Evolutionary conservation across 2,888 invertebrate genomes (phyloP), one percentile per base, ranked within the genome.

Genomic region (Cerastis leucographa): DNA sequence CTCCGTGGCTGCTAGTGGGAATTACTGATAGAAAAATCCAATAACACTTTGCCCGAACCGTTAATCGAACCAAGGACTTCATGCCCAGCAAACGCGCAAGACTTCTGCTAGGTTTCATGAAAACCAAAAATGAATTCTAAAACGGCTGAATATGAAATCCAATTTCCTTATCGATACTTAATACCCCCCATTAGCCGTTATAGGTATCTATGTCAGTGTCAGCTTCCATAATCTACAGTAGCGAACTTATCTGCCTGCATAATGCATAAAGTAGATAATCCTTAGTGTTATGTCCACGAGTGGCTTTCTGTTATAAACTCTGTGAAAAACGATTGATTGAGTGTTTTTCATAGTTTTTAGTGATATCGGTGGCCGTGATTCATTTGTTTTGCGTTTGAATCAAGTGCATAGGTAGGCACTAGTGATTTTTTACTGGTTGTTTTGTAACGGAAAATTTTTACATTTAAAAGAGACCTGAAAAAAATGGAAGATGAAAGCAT

Each of bases 241-340:
- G 73, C 51, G 22, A 29, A 78, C 46, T 78, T 78, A 76, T 74
- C 65, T 70, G 29, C 54, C 61, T 74, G 70, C 86, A 65, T 88
- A 76, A 79, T 81, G 84, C 81, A 84, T 86, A 69, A 9, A 72
- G 64, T 61, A 73, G 73, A 80, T 86, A 87, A 83, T 74, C 74
- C 71, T 54, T 1, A 12, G n/a, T 69, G 74, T 71, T 51, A 71
- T 65, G 51, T 25, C 49, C 64, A 59, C 14, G 61, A 72, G 83
- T 79, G 83, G 71, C 56, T 75, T 74, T 81, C 71, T 74, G 59
- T 74, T 86, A 62, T 76, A 62, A 76, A 75, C 49, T 71, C 29
- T 46, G 19, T 4, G 49, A 67, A 44, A 84, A 46, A 54, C 35
- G 22, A 29, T 44, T 78, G n/a, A 70, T 54, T 64, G 70, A 72